Conservation (phyloP, 2,113 vertebrate species). For the Corapipo altera region DNA sequence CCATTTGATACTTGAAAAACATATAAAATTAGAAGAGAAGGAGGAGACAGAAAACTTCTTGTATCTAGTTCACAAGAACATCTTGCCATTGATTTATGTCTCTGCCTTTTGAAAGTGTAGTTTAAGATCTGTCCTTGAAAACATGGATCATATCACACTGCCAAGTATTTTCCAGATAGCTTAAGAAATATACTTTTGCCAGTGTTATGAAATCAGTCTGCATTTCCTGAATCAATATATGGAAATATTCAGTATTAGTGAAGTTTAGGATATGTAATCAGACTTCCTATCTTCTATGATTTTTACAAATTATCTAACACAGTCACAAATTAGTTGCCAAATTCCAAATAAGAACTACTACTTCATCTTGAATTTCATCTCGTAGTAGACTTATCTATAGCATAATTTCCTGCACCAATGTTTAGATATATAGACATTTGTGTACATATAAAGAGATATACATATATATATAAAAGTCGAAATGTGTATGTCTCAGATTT, state of each 20-base stretch:
- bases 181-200: not conserved
- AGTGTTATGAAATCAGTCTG: not conserved
- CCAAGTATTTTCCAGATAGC: not conserved
- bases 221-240: not conserved
- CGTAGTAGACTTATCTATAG: not conserved
- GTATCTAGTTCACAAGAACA: conserved; percentile 10
- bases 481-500: not conserved
- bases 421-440: not conserved
- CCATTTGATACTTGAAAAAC: not conserved
- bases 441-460: not conserved
- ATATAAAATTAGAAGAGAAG: not conserved
- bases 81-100: conserved; percentile 42
- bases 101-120: conserved; percentile 15
- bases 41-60: not conserved
- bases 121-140: conserved; percentile 55
- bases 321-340: not conserved
- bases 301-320: not conserved
- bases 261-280: not conserved
- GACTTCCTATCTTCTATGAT: not conserved
- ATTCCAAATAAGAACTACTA: not conserved
- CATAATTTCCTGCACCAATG: not conserved
- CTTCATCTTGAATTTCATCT: not conserved
- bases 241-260: not conserved
- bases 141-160: not conserved
- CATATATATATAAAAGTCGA: not conserved